Evolutionary conservation across 2,888 invertebrate genomes (phyloP), one percentile per base, ranked within the genome.

Genomic region (Oxytorus armatus): DNA sequence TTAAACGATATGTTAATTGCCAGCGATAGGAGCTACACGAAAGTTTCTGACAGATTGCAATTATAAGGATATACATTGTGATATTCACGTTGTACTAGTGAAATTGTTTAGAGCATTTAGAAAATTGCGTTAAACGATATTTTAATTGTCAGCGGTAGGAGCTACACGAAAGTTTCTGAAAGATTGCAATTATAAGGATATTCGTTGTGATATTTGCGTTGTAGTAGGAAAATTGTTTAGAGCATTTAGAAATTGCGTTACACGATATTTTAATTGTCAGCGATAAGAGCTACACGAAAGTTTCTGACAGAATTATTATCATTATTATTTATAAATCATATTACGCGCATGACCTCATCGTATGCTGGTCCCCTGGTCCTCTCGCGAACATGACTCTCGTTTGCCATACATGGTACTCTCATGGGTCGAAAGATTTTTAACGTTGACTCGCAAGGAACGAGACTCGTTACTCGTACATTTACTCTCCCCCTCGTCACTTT

Each of bases 401-500:
- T 77, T 36, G 73, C 80, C 80, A 77, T 73, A 77, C 47, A 77
- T 73, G 77, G 80, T 69, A 23, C n/a, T n/a, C n/a, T n/a, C n/a
- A n/a, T n/a, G n/a, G n/a, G n/a, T n/a, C n/a, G 72, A 77, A 77
- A 63, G 68, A 77, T 79, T 80, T 78, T 63, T 57, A n/a, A 14
- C 16, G 42, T 61, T 29, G 59, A 42, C 47, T 47, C 57, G n/a
- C 39, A 51, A 63, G 44, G 36, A 63, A 39, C 21, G 61, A 72
- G 59, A 66, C 68, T 75, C 75, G 61, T 75, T 49, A 18, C n/a
- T n/a, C n/a, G n/a, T n/a, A n/a, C n/a, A 74, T 55, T 61, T 25
- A 68, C 61, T 55, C 75, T 70, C 70, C 36, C 68, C 42, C 76
- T 44, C 75, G 36, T 72, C 55, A 79, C 84, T 84, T 84, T 84